These are phyloP conservation scores for Ferrisia virgata DNA, from an alignment of 2,888 invertebrate genomes.

Conservation along the genomic window DNA sequence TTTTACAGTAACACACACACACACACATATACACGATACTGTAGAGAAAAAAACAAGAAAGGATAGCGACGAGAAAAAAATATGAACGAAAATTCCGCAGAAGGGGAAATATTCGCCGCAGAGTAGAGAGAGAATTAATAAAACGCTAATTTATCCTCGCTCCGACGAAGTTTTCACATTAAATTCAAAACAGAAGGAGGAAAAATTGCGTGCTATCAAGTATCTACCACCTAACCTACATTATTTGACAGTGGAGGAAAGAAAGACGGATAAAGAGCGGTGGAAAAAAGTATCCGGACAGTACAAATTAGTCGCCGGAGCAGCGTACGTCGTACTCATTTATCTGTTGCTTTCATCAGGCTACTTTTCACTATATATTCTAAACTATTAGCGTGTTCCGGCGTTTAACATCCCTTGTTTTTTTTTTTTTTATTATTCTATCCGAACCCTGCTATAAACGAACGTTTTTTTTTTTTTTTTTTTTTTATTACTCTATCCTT, in stretches of 20 bases:
- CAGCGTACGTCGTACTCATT: not conserved
- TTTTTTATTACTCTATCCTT: not conserved
- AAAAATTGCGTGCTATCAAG: slow-evolving; percentile 1
- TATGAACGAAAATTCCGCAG: no score
- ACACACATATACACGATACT: no score
- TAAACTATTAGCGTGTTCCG: not conserved
- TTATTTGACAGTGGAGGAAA: no score
- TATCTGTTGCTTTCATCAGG: not conserved
- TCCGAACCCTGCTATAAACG: not conserved
- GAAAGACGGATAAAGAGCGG: no score
- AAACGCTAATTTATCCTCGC: not conserved
- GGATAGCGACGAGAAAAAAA: no score
- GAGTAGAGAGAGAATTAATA: not conserved
- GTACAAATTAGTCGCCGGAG: not conserved
- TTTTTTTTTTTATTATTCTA: not conserved
- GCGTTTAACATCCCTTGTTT: not conserved
- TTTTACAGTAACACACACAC: no score
- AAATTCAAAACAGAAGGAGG: not conserved
- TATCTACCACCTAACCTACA: no score
- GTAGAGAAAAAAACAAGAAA: no score
- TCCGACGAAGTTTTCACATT: not conserved
- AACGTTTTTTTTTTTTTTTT: not conserved
- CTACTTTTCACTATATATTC: not conserved
- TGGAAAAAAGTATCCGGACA: not conserved
- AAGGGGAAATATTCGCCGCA: not conserved